phyloP scores from a whole-genome alignment of 1,140 invertebrate species.

The Meloidogyne hapla region DNA sequence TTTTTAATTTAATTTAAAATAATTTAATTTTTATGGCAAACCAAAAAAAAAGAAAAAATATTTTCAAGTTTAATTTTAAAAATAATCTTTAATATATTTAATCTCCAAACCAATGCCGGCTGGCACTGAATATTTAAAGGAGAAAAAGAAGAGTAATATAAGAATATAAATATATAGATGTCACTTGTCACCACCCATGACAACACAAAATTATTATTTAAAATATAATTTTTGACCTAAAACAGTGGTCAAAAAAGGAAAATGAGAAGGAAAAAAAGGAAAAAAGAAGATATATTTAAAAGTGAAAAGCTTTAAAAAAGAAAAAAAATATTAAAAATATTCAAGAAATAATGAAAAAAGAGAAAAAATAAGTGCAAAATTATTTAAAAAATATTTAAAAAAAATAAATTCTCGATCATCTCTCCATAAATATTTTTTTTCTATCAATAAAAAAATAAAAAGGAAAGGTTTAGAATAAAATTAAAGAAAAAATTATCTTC shows the following conservation, averaged over 20 bases:
- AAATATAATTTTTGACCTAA: not conserved
- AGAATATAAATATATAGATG: not conserved
- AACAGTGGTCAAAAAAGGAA: not conserved
- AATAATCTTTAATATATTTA: not conserved
- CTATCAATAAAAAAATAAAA: not conserved
- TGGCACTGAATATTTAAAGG: not conserved
- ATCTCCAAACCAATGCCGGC: conserved; percentile 1
- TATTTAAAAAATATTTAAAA: not conserved
- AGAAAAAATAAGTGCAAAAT: not conserved
- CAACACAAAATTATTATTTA: not conserved
- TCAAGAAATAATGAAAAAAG: not conserved
- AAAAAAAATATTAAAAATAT: too few relatives aligned
- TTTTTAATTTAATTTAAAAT: too few relatives aligned
- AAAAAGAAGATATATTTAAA: too few relatives aligned
- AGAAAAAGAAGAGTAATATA: not conserved
- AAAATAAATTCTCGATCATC: not conserved
- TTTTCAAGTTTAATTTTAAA: not conserved
- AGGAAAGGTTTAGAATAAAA: not conserved
- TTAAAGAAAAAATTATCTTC: not conserved
- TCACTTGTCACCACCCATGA: not conserved
- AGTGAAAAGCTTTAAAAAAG: too few relatives aligned
- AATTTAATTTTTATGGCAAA: too few relatives aligned
- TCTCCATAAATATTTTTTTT: not conserved
- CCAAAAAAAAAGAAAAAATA: too few relatives aligned
- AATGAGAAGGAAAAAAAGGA: not conserved